Evolutionary conservation across 1,140 invertebrate genomes (phyloP).

Genomic region (Neotoxoptera formosana): DNA sequence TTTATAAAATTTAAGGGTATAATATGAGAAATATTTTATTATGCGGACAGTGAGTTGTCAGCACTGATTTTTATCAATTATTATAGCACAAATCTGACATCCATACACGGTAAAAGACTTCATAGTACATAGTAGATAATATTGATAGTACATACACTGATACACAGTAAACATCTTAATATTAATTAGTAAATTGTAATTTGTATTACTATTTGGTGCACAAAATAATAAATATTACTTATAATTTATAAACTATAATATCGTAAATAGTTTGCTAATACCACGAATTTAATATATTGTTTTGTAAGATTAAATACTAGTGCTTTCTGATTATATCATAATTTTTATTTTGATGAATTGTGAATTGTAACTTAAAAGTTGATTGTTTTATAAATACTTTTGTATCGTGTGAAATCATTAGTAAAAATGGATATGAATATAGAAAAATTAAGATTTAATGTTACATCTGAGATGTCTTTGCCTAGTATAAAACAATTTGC

Average conservation of each 20-base stretch:
- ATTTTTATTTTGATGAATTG: background rate
- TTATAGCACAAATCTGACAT: background rate
- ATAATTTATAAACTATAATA: background rate
- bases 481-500: background rate
- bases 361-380: background rate
- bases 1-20: background rate
- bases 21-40: slow-evolving; percentile 19
- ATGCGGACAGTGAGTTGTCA: background rate
- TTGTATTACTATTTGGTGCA: too few relatives aligned
- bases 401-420: background rate
- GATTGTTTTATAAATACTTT: background rate
- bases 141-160: too few relatives aligned
- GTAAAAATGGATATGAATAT: background rate
- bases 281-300: background rate
- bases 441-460: background rate
- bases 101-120: too few relatives aligned
- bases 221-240: background rate
- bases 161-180: too few relatives aligned
- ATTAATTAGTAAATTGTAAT: too few relatives aligned
- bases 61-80: slow-evolving; percentile 41
- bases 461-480: slow-evolving; percentile 3
- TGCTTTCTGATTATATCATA: background rate
- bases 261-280: background rate
- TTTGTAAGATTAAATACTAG: background rate
- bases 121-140: too few relatives aligned